Conservation (phyloP, 2,797 vertebrate species). For the Hapalemur alaotrensis region DNA sequence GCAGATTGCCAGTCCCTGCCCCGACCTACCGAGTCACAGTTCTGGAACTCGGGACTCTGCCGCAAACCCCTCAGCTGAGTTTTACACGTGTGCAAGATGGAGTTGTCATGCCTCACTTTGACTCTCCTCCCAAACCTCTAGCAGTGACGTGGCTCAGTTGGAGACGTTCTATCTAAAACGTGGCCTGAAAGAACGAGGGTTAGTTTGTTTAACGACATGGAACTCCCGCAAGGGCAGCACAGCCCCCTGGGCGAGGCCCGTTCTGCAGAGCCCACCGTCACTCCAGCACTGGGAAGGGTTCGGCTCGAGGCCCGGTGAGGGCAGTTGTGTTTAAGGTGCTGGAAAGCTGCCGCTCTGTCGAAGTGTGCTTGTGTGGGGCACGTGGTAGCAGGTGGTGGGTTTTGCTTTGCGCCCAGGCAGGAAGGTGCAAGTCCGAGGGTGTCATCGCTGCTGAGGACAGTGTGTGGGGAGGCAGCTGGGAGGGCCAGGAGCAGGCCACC, state of each 20-base stretch:
- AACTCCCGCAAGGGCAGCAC: not conserved
- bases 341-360: not conserved
- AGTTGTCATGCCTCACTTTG: not conserved
- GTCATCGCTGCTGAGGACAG: not conserved
- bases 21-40: not conserved
- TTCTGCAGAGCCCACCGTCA: too few relatives aligned
- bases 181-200: not conserved
- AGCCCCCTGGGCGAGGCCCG: too few relatives aligned
- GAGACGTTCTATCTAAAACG: not conserved
- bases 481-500: not conserved
- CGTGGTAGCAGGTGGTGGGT: not conserved
- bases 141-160: not conserved
- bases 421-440: not conserved
- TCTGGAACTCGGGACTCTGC: not conserved
- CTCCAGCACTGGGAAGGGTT: not conserved
- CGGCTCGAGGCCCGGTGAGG: not conserved
- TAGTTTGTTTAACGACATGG: not conserved
- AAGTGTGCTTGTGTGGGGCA: not conserved
- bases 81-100: not conserved
- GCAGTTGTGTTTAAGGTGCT: not conserved
- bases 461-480: accelerated
- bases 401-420: not conserved
- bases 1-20: not conserved
- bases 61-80: not conserved
- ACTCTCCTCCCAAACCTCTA: not conserved